phyloP scores from a whole-genome alignment of 2,888 invertebrate species.

The Piscicola geometra region DNA sequence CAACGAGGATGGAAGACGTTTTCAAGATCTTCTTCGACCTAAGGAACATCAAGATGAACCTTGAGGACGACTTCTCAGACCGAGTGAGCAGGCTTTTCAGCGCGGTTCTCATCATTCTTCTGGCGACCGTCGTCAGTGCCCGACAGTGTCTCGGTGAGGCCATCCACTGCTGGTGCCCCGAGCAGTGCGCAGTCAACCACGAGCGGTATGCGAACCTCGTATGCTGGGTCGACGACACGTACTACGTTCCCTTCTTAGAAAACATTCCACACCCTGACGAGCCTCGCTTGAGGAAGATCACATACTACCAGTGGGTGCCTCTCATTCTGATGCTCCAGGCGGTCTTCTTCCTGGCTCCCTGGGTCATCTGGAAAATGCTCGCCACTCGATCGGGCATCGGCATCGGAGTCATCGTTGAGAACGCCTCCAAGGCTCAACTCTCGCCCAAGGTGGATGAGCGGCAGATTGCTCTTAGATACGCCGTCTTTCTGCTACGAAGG shows the following conservation, averaged over 20 bases:
- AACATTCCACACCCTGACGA: conserved; percentile 41
- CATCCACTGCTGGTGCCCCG: conserved; percentile 57
- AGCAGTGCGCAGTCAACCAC: conserved; percentile 42
- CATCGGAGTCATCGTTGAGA: conserved; percentile 40
- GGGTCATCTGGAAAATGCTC: conserved; percentile 57
- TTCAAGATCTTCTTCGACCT: conserved; percentile 40
- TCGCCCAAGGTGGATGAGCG: conserved; percentile 39
- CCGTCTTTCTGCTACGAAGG: conserved; percentile 40
- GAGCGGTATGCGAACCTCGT: conserved; percentile 43
- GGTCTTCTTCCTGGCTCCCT: conserved; percentile 51
- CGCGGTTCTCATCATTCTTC: conserved; percentile 53
- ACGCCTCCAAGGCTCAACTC: conserved; percentile 39
- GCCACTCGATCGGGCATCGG: conserved; percentile 40
- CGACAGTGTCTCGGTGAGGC: conserved; percentile 59
- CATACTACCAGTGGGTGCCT: conserved; percentile 57
- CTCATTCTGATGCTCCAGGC: conserved; percentile 52
- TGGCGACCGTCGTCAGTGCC: conserved; percentile 56
- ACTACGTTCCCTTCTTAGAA: conserved; percentile 47
- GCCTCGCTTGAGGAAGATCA: conserved; percentile 54
- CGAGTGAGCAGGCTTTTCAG: conserved; percentile 57
- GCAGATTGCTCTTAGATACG: conserved; percentile 40
- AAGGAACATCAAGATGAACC: conserved; percentile 39
- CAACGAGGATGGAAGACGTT: conserved; percentile 40
- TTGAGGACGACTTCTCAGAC: conserved; percentile 56
- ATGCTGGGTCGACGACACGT: conserved; percentile 55